Evolutionary conservation across 2,113 vertebrate species (phyloP), one percentile per base, ranked within the genome.

Genomic region (Argyrosomus japonicus): DNA sequence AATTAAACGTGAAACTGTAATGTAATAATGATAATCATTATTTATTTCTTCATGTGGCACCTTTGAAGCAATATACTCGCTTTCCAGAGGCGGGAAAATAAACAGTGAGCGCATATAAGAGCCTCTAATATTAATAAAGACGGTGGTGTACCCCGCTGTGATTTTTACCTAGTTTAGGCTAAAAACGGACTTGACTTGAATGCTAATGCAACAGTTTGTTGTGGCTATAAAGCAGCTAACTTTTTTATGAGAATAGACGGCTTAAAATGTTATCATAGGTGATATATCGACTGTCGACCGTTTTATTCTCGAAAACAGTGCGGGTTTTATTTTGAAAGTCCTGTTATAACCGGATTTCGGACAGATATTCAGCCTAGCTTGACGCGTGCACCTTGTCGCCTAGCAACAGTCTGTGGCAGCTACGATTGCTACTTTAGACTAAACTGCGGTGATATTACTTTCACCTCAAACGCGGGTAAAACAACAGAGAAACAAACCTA

Each of bases 351-450:
- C 51, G 62, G 63, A 77, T 29, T 3, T 56, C 36, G n/a, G 5
- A 13, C 21, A 9, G 15, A 1, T 3, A 2, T 11, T 25, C 6
- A 0, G 14, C 19, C 13, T 4, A 23, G 6, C 60, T 57, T 73
- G 36, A 65, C 9, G 11, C 19, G 2, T 2, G 13, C 4, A 25
- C 18, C 21, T 18, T 79, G 57, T 71, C 21, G 60, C 77, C 43
- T 60, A 81, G 83, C 77, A 80, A 85, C 72, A 50, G 63, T 21
- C 7, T 47, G 51, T 21, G 40, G 11, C 13, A 40, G 27, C 36
- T 5, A 3, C 2, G 15, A 32, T 11, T 54, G 36, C 6, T 47
- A 9, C 48, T 21, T 76, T 19, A 47, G 50, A 47, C 23, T 21
- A 2, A 56, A n/a, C 5, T 7, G 71, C 15, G 12, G 36, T 9